Evolutionary conservation across 53 echinoderm and acorn worm genomes (phyloP).

Genomic region (Henricia sp.): DNA sequence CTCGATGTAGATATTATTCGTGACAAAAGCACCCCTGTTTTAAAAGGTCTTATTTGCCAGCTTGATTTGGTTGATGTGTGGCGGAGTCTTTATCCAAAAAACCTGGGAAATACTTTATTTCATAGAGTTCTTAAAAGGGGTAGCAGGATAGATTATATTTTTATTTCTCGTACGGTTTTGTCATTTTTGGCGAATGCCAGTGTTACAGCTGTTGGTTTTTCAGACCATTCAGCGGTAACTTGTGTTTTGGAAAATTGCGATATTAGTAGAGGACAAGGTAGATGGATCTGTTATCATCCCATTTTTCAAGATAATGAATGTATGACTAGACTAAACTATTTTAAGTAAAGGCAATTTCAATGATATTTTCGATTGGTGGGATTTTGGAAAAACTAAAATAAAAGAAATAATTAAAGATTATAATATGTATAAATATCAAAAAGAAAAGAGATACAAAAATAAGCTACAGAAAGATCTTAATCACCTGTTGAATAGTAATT

Average conservation of each 20-base stretch:
- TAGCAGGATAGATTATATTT: slow-evolving; percentile 7
- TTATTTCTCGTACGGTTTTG: not conserved
- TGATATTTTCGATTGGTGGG: not conserved
- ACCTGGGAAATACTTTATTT: not conserved
- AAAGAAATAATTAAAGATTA: slow-evolving; percentile 11
- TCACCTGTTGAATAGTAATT: not conserved
- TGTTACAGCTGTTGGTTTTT: not conserved
- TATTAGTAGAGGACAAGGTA: not conserved
- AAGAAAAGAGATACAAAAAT: not conserved
- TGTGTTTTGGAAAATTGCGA: not conserved
- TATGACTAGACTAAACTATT: not conserved
- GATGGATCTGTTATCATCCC: slow-evolving; percentile 6
- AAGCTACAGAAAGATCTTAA: not conserved
- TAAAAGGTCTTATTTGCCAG: not conserved
- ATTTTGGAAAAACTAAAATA: not conserved
- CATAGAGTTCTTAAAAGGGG: not conserved
- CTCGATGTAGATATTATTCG: not conserved
- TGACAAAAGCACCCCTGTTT: not conserved
- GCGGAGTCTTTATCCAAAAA: not conserved
- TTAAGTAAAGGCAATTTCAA: not conserved
- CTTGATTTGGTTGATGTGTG: not conserved
- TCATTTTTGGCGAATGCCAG: not conserved
- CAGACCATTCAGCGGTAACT: not conserved
- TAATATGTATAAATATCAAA: slow-evolving; percentile 5
- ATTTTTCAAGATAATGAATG: not conserved